These are phyloP conservation scores for Eidolon helvum DNA, from an alignment of 2,113 vertebrate species.

Conservation along the genomic window DNA sequence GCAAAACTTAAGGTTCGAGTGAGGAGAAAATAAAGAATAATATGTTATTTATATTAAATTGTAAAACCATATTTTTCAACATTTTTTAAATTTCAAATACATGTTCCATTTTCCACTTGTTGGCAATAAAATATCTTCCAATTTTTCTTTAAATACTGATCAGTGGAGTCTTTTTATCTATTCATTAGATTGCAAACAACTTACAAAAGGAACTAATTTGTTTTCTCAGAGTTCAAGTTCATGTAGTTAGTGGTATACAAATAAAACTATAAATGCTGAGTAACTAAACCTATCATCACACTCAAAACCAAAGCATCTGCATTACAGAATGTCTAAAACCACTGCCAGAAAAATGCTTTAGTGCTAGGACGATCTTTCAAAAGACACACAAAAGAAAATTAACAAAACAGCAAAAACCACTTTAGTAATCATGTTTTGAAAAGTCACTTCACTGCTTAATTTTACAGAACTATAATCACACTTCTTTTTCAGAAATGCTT, in stretches of 20 bases:
- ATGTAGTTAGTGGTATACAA: background rate
- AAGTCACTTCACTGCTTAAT: background rate
- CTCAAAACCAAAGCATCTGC: background rate
- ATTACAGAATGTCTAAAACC: background rate
- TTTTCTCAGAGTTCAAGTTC: background rate
- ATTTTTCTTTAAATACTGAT: background rate
- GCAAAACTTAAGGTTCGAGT: background rate
- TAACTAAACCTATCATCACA: background rate
- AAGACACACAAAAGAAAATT: background rate
- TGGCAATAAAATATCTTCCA: background rate
- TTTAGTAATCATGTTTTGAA: slow-evolving; percentile 7
- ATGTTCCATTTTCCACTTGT: background rate
- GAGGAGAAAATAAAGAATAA: background rate
- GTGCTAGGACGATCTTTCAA: background rate
- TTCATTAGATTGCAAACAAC: background rate
- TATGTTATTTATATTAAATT: background rate
- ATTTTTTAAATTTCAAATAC: slow-evolving; percentile 14
- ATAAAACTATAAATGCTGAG: background rate
- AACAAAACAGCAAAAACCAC: background rate
- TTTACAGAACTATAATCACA: background rate
- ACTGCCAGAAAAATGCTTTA: background rate
- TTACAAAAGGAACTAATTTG: background rate
- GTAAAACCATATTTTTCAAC: slow-evolving; percentile 21
- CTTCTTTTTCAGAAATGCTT: slow-evolving; percentile 2
- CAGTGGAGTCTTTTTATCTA: background rate